These are phyloP conservation scores for Harpalus rufipes DNA, from an alignment of 2,888 invertebrate genomes.

Conservation along the genomic window DNA sequence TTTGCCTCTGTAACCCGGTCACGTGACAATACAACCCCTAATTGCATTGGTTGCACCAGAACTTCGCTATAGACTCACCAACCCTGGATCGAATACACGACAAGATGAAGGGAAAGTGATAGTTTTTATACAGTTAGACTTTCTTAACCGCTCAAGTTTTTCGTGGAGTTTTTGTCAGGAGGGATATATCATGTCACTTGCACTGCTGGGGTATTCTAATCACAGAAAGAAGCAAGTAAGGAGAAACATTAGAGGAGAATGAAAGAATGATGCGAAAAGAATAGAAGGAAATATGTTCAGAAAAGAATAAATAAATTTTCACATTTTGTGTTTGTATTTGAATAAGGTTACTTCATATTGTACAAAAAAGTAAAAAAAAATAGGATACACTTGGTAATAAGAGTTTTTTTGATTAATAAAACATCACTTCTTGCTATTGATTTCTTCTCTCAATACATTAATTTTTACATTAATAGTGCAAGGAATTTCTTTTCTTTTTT, in stretches of 20 bases:
- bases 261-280: not conserved
- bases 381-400: no score
- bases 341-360: no score
- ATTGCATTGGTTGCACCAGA: slow-evolving; percentile 24
- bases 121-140: slow-evolving; percentile 29
- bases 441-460: no score
- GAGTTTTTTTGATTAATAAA: no score
- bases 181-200: slow-evolving; percentile 5
- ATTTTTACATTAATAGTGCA: no score
- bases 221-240: not conserved
- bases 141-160: slow-evolving; percentile 2
- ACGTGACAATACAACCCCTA: slow-evolving; percentile 70
- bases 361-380: not conserved
- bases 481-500: no score
- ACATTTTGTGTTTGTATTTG: no score
- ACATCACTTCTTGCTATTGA: no score
- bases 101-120: slow-evolving; percentile 30
- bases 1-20: slow-evolving; percentile 72
- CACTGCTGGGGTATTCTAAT: slow-evolving; percentile 1
- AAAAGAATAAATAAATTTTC: no score
- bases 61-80: not conserved
- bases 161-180: not conserved
- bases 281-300: no score
- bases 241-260: not conserved
- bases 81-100: not conserved